These are phyloP conservation scores for Phylloscopus trochilus DNA, from an alignment of 2,113 vertebrate species.

Conservation along the genomic window DNA sequence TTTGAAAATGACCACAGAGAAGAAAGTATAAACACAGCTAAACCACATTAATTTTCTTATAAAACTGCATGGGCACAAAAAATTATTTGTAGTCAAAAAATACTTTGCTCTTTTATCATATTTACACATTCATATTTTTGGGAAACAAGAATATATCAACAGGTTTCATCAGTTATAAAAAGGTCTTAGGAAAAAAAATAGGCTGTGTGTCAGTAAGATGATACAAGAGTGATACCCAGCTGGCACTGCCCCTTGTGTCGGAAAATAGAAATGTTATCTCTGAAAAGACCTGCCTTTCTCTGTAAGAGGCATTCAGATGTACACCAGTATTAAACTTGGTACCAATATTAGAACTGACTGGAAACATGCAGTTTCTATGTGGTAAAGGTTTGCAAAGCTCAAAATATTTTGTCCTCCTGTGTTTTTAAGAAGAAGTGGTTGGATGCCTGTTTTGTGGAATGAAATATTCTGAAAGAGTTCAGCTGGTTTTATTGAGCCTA, in stretches of 20 bases:
- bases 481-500: not conserved
- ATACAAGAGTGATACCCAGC: not conserved
- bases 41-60: not conserved
- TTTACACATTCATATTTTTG: not conserved
- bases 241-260: not conserved
- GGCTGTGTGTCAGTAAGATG: not conserved
- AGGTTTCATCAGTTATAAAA: not conserved
- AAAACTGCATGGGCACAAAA: not conserved
- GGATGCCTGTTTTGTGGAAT: not conserved
- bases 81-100: not conserved
- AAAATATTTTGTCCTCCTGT: not conserved
- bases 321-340: not conserved
- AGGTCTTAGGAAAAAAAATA: not conserved
- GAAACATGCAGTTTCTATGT: not conserved
- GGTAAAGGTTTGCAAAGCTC: not conserved
- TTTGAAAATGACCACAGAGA: not conserved
- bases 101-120: not conserved
- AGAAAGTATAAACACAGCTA: not conserved
- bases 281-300: not conserved
- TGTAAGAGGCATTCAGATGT: not conserved
- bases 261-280: not conserved
- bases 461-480: not conserved
- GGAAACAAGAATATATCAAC: not conserved
- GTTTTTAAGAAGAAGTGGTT: not conserved
- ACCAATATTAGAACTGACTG: not conserved